A percentile compares a stretch with the other conserved stretches of the same genome.
These are phyloP conservation scores for Anarsia innoxiella DNA, from an alignment of 2,888 invertebrate species.

Conservation along the genomic window DNA sequence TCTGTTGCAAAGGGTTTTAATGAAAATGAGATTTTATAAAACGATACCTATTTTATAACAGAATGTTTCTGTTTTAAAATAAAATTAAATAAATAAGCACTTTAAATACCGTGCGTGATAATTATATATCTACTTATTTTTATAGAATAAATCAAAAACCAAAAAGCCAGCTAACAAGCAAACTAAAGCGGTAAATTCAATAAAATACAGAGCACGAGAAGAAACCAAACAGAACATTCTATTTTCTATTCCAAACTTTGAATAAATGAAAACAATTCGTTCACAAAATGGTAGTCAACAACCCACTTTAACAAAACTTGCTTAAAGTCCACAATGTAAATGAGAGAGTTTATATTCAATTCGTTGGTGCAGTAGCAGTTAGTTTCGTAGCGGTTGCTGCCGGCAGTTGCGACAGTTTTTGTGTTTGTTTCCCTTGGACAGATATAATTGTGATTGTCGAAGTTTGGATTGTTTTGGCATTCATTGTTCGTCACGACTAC, in stretches of 20 bases:
- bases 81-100: neutral
- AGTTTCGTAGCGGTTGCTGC: slow-evolving; percentile 31
- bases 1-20: too few species aligned
- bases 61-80: too few species aligned
- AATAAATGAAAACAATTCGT: slow-evolving; percentile 5
- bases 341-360: slow-evolving; percentile 49
- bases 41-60: too few species aligned
- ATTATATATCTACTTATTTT: neutral
- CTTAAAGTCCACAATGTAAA: slow-evolving; percentile 35
- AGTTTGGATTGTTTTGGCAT: neutral
- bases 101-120: neutral
- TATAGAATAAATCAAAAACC: neutral
- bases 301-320: slow-evolving; percentile 11
- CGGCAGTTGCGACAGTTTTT: slow-evolving; percentile 34
- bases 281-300: slow-evolving; percentile 17
- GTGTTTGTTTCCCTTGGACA: slow-evolving; percentile 15
- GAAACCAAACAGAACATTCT: neutral
- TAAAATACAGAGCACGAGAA: neutral
- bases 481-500: slow-evolving; percentile 1
- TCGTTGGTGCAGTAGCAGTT: slow-evolving; percentile 36
- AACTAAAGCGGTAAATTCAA: neutral
- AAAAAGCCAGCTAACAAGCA: neutral
- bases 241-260: neutral
- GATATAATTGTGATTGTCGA: slow-evolving; percentile 8
- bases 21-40: too few species aligned